Base-by-base conservation (phyloP, 2,888 invertebrate species). In the Melanostoma mellinum region DNA sequence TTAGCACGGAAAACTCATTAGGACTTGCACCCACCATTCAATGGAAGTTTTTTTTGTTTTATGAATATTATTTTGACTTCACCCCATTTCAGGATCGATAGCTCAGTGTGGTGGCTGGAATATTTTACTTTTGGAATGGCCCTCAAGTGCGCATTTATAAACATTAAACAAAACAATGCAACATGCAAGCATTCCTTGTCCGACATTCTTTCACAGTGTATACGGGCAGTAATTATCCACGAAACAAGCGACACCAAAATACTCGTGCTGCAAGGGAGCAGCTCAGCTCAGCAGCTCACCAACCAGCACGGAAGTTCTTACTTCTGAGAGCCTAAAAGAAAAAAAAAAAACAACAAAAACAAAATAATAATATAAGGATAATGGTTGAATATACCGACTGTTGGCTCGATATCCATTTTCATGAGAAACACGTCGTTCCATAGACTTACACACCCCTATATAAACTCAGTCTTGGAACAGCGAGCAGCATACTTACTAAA, bases 131-230 rank as follows among this genome's bases (percentile, higher is more conserved):
- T 10, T n/a, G 65, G 60, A 78, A 78, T 61, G 67, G 46, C 73
- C 56, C 60, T 44, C 67, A 78, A 78, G 78, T 73, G 78, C 73
- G 60, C 78, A 73, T 60, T 60, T 65, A 75, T 38, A 75, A 74
- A 74, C 65, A 65, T 65, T 65, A 60, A 65, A 56, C 73, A 6
- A 73, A 63, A 78, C 78, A 73, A 61, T 73, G 73, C 78, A 78
- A 67, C 78, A 78, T 73, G 73, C 78, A 78, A 77, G 58, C 77
- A 72, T 71, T 72, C 63, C 65, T 50, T 20, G 42, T n/a, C n/a
- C 20, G 20, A 30, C 78, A 73, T 73, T 65, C 73, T 46, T 61
- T 42, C 40, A 55, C 40, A 10, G 9, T 20, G 9, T 38, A 38
- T 10, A 30, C 50, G 9, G 50, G 35, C 20, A 65, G 72, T 78